These are phyloP conservation scores for Colletes collaris DNA, from an alignment of 2,888 invertebrate genomes.

Conservation along the genomic window DNA sequence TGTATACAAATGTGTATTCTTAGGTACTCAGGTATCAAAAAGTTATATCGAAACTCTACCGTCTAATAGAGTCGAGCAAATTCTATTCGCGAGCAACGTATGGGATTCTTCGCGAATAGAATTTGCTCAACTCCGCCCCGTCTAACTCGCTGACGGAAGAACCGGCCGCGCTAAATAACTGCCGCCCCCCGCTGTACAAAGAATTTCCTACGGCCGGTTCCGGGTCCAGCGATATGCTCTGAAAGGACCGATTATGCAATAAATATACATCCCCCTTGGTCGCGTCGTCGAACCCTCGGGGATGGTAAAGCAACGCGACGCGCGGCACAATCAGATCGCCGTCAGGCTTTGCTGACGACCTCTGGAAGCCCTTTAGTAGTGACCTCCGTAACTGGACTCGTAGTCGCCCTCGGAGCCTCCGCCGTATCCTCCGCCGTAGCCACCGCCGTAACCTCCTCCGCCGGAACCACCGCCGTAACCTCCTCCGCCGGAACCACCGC, in stretches of 20 bases:
- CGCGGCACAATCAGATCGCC: not conserved
- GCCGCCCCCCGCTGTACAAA: not conserved
- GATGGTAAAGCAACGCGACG: not conserved
- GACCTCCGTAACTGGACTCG: constrained; percentile 64
- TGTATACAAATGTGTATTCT: constrained; percentile 38
- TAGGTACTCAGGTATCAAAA: constrained; percentile 62
- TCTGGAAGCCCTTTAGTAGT: constrained; percentile 17
- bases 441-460: constrained; percentile 2
- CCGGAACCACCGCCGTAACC: constrained; percentile 13
- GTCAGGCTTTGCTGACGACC: not conserved
- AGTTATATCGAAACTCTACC: constrained; percentile 34
- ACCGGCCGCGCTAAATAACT: not conserved
- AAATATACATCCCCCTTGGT: constrained; percentile 16
- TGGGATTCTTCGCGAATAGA: too few relatives aligned
- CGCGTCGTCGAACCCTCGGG: not conserved
- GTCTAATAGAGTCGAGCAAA: constrained; percentile 16
- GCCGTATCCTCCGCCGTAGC: constrained; percentile 3
- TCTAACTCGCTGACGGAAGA: constrained; percentile 30
- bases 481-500: not conserved
- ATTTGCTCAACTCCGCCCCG: not conserved
- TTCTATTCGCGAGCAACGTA: too few relatives aligned
- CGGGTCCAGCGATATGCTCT: constrained; percentile 1
- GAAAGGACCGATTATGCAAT: constrained; percentile 3
- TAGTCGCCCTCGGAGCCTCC: constrained; percentile 37
- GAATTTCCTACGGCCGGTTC: not conserved